phyloP scores from a whole-genome alignment of 2,797 vertebrate genomes.

The Channallabes apus region DNA sequence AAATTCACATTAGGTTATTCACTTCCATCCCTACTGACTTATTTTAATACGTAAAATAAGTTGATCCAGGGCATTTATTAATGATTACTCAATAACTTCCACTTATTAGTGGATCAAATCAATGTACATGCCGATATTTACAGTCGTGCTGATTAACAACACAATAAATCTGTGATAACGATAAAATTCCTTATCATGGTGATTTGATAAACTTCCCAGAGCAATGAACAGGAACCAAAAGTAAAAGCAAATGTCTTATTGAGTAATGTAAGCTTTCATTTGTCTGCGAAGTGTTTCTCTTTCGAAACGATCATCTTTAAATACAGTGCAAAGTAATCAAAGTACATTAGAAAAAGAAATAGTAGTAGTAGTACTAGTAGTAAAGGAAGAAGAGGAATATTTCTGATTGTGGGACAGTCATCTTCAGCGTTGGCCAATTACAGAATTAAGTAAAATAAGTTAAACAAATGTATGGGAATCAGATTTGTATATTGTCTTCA shows the following conservation, averaged over 20 bases:
- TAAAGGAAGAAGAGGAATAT: neutral
- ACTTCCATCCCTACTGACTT: neutral
- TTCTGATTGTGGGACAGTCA: neutral
- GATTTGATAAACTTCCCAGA: neutral
- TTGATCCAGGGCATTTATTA: neutral
- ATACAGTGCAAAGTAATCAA: neutral
- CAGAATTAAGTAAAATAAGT: neutral
- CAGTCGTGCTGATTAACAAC: neutral
- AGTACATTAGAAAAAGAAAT: neutral
- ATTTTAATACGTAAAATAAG: neutral
- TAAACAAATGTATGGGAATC: neutral
- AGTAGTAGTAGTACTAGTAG: no score
- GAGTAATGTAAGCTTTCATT: neutral
- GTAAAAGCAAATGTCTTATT: neutral
- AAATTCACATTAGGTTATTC: neutral
- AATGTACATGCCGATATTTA: no score
- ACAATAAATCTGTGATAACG: conserved; percentile 2
- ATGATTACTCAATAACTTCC: neutral
- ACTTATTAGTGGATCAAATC: neutral
- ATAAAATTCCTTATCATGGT: neutral
- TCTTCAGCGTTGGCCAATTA: neutral
- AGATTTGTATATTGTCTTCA: neutral
- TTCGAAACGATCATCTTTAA: neutral
- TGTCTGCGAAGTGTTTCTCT: neutral
- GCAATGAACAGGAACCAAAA: neutral